Conservation (phyloP, 1,140 invertebrate species). For the Teleogryllus occipitalis region DNA sequence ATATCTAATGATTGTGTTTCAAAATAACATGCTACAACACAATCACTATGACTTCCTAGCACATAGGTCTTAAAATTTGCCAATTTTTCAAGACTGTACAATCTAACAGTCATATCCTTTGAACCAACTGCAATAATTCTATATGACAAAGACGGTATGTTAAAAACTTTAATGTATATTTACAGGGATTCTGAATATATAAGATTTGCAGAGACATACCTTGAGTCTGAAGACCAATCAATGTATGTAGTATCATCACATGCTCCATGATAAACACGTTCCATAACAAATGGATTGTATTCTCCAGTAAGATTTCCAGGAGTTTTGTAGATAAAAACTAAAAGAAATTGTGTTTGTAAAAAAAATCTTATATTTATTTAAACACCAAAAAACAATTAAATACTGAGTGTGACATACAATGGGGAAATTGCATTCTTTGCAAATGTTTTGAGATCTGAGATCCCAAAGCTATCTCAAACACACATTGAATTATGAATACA, state of each 20-base stretch:
- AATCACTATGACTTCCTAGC: conserved; percentile 72
- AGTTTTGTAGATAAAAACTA: conserved; percentile 79
- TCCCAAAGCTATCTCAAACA: too few relatives aligned
- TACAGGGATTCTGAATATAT: neutral
- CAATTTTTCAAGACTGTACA: conserved; percentile 67
- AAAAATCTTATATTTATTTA: too few relatives aligned
- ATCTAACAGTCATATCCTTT: conserved; percentile 74
- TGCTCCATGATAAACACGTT: conserved; percentile 68
- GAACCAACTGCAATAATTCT: conserved; percentile 74
- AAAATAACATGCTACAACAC: conserved; percentile 79
- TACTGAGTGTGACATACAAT: too few relatives aligned
- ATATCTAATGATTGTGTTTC: conserved; percentile 75
- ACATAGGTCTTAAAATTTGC: conserved; percentile 63
- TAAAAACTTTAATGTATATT: neutral
- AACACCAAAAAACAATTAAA: too few relatives aligned
- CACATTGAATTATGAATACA: too few relatives aligned
- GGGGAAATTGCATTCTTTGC: too few relatives aligned
- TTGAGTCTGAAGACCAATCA: conserved; percentile 88
- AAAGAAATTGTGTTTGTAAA: conserved; percentile 25
- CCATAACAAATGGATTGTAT: conserved; percentile 82
- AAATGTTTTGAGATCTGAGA: too few relatives aligned
- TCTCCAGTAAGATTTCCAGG: conserved; percentile 69
- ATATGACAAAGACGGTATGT: neutral
- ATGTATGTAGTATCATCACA: conserved; percentile 75
- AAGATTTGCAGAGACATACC: conserved; percentile 31